A percentile compares a stretch with the other conserved stretches of the same genome.
Evolutionary conservation across 1,140 invertebrate species (phyloP).

Genomic region (Pantala flavescens): DNA sequence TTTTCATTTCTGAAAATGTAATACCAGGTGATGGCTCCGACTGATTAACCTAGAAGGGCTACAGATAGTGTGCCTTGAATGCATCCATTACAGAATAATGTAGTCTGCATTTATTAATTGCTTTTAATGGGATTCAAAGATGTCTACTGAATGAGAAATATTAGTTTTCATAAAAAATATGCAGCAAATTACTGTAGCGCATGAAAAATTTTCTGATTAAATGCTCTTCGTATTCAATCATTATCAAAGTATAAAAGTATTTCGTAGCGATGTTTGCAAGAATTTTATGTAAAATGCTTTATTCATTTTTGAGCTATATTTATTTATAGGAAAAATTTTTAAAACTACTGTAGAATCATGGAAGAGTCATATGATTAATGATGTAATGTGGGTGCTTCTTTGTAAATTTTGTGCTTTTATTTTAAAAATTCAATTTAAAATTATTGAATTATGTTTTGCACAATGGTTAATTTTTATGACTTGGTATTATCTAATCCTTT

Average conservation of each 20-base stretch:
- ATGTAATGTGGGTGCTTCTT: background rate
- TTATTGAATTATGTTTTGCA: background rate
- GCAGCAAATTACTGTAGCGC: background rate
- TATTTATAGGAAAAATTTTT: background rate
- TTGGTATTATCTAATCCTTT: no score
- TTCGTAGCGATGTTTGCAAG: background rate
- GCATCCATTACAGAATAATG: background rate
- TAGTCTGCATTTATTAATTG: background rate
- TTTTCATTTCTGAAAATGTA: no score
- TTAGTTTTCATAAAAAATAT: background rate
- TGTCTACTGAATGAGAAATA: background rate
- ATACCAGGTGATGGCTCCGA: background rate
- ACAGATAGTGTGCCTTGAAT: background rate
- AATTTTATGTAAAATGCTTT: background rate
- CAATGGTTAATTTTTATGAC: no score
- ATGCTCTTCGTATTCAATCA: background rate
- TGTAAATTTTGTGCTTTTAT: background rate
- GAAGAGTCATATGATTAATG: background rate
- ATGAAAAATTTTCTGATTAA: background rate
- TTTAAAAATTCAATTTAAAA: background rate
- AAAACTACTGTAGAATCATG: background rate
- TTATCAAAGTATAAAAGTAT: background rate
- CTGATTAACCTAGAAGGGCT: background rate
- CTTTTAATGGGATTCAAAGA: background rate
- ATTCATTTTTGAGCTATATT: background rate